Percentiles rank a stretch among this genome's conserved stretches.
These are phyloP conservation scores for Cheilosia variabilis DNA, from an alignment of 2,888 invertebrate genomes.

Conservation along the genomic window DNA sequence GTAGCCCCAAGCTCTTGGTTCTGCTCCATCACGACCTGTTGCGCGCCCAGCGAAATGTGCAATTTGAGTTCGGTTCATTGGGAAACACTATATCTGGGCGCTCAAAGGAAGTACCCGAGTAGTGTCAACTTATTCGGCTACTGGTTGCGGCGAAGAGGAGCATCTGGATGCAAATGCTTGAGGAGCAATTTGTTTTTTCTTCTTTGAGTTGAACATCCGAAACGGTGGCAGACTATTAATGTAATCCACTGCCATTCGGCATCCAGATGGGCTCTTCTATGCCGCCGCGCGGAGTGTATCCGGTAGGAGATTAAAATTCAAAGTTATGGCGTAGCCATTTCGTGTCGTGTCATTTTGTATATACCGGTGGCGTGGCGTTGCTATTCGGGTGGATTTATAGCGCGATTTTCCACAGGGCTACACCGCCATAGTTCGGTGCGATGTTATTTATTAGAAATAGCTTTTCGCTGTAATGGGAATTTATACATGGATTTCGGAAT, in stretches of 20 bases:
- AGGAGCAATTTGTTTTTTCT: constrained; percentile 27
- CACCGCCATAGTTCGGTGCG: constrained; percentile 9
- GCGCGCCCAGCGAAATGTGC: constrained; percentile 62
- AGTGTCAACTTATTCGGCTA: constrained; percentile 67
- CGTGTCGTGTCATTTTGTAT: constrained; percentile 57
- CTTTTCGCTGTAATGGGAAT: constrained; percentile 53
- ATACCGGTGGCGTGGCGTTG: constrained; percentile 31
- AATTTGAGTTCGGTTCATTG: constrained; percentile 51
- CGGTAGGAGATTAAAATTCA: constrained; percentile 68
- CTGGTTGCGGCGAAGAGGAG: constrained; percentile 13
- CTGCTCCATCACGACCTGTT: constrained; percentile 71
- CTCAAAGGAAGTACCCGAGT: constrained; percentile 17
- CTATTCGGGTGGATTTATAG: constrained; percentile 59
- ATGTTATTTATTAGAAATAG: constrained; percentile 65
- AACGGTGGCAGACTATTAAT: constrained; percentile 71
- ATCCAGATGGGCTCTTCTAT: constrained; percentile 64
- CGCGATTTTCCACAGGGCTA: constrained; percentile 21
- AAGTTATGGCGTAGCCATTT: constrained; percentile 68
- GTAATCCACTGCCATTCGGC: constrained; percentile 64
- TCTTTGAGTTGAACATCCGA: constrained; percentile 33
- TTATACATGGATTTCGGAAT: constrained; percentile 35
- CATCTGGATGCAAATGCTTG: constrained; percentile 57
- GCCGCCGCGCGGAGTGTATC: constrained; percentile 26
- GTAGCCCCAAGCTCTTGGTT: constrained; percentile 60
- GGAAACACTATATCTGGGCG: constrained; percentile 31